Percentiles rank a stretch among this genome's conserved stretches.
phyloP scores from a whole-genome alignment of 2,113 vertebrate genomes.

The Hypanus sabinus region DNA sequence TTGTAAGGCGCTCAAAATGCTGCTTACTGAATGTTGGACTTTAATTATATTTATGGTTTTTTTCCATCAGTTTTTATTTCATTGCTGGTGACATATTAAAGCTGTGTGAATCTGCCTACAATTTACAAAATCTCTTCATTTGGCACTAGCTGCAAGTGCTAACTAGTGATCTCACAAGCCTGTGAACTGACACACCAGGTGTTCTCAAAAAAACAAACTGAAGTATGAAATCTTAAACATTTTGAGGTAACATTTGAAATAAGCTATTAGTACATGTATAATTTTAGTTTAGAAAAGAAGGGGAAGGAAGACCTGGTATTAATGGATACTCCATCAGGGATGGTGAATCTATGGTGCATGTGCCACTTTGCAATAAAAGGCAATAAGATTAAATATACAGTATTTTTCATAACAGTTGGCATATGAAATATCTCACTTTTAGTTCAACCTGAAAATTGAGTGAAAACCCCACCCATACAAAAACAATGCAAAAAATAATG shows the following conservation, averaged over 20 bases:
- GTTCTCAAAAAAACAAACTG: background rate
- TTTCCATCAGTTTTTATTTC: background rate
- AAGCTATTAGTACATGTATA: background rate
- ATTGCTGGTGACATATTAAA: background rate
- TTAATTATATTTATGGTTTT: background rate
- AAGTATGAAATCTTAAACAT: background rate
- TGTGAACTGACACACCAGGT: background rate
- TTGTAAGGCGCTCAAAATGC: background rate
- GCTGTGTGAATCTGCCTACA: background rate
- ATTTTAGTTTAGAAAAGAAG: background rate
- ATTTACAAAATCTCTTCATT: background rate
- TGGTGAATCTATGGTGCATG: too few relatives aligned
- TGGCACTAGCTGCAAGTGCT: background rate
- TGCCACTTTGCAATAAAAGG: background rate
- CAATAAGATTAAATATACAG: conserved; percentile 16
- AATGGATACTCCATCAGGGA: background rate
- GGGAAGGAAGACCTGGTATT: background rate
- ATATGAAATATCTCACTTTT: background rate
- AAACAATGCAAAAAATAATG: too few relatives aligned
- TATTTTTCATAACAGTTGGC: conserved; percentile 20
- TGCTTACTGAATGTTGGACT: background rate
- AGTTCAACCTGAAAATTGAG: background rate
- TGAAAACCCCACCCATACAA: too few relatives aligned
- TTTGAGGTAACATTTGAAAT: background rate
- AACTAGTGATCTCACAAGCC: background rate